Evolutionary conservation across 1,140 invertebrate species (phyloP), one percentile per base, ranked within the genome.

Genomic region (Samia ricini): DNA sequence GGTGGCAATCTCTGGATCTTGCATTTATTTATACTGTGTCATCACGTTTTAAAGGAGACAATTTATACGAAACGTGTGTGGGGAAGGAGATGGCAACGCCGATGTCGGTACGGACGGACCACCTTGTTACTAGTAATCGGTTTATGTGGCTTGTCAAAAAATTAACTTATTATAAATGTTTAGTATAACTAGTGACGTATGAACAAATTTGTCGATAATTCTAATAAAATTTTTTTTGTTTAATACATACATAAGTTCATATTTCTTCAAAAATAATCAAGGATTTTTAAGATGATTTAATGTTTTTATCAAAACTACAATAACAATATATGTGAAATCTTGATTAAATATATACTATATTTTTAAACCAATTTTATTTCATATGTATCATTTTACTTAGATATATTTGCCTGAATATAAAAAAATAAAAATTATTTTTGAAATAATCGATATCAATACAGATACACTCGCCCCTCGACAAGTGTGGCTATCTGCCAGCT

Each of bases 61-160:
- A 63, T 61, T 57, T 56, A 23, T 52, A 26, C 49, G 50, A 59
- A 36, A 52, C 36, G 61, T 42, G 60, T 54, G 63, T 65, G 48
- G 42, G 61, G 67, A 72, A 64, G 60, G 64, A 62, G 68, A 70
- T 42, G 64, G 58, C 56, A 65, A 63, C 33, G 54, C 42, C 55
- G 62, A 61, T 56, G 51, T 48, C 52, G 59, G 63, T 58, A 54
- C 55, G 68, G 81, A 54, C 55, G 68, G 81, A 84, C 81, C 81
- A 84, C 81, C 81, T 84, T 79, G 81, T 84, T 84, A 82, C 77
- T 63, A 69, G 67, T 84, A 84, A 84, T 82, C 81, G 81, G 81
- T 81, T 84, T 81, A 82, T 29, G 66, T 68, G 58, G 64, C 73
- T 72, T 77, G 79, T 80, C 72, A 79, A 79, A 81, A 70, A 84